These are phyloP conservation scores for Clarias gariepinus DNA, from an alignment of 2,113 vertebrate species.

Conservation along the genomic window DNA sequence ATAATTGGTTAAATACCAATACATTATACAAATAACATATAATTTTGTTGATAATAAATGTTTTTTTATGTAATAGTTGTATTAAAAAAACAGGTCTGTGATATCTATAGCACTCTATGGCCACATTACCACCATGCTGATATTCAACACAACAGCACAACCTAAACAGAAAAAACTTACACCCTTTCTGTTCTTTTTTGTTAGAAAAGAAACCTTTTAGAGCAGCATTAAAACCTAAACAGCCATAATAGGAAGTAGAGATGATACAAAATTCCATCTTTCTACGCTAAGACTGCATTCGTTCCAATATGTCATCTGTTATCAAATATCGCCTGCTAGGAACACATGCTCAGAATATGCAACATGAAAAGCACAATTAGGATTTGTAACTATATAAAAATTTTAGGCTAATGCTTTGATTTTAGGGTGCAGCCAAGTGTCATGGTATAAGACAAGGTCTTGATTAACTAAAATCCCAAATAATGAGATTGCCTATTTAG, in stretches of 20 bases:
- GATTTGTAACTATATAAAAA: neutral
- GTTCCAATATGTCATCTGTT: constrained; percentile 1
- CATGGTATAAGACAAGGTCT: neutral
- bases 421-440: neutral
- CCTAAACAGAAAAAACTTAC: neutral
- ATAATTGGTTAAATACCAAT: too few species aligned
- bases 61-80: too few species aligned
- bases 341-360: constrained; percentile 5
- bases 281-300: neutral
- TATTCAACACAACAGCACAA: too few species aligned
- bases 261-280: neutral
- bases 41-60: too few species aligned
- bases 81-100: too few species aligned
- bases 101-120: too few species aligned
- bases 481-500: neutral
- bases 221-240: neutral
- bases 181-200: neutral
- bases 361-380: neutral
- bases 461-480: neutral
- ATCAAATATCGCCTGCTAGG: neutral
- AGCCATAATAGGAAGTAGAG: neutral
- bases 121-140: too few species aligned
- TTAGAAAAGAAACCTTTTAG: neutral
- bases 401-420: neutral
- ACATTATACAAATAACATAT: too few species aligned